Percentiles rank a stretch among this genome's conserved stretches.
Conservation (phyloP, 2,888 invertebrate genomes). For the Therioaphis trifolii region DNA sequence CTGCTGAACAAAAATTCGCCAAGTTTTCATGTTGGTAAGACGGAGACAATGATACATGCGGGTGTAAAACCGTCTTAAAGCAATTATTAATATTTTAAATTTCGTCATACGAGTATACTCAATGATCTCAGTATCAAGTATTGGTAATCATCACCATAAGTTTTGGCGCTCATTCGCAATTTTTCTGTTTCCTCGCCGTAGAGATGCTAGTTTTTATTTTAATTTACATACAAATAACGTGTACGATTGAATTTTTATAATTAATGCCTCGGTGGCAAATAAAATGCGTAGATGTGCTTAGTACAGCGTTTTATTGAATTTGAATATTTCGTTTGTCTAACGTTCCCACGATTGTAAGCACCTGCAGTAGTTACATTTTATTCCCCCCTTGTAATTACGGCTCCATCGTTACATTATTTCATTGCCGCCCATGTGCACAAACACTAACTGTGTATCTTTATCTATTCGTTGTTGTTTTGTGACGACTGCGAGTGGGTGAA, state of each 20-base stretch:
- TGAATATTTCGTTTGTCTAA: conserved; percentile 33
- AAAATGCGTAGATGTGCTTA: conserved; percentile 17
- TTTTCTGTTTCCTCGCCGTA: no score
- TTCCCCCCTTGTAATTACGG: conserved; percentile 52
- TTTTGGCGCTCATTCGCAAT: no score
- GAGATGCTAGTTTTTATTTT: no score
- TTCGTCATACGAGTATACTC: no score
- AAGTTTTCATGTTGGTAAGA: no score
- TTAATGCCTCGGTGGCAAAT: conserved; percentile 25
- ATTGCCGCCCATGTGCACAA: conserved; percentile 54
- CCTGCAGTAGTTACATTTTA: conserved; percentile 49
- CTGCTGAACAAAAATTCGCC: no score
- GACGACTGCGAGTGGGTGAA: conserved; percentile 50
- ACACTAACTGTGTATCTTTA: conserved; percentile 49
- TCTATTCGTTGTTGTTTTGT: conserved; percentile 55
- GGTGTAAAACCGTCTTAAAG: no score
- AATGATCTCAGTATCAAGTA: no score
- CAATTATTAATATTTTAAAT: no score
- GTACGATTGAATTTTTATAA: not conserved
- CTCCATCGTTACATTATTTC: conserved; percentile 52
- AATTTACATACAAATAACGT: not conserved
- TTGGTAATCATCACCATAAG: no score
- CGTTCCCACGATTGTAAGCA: conserved; percentile 60
- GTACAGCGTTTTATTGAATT: conserved; percentile 47
- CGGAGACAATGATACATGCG: no score